Percentiles rank a stretch among this genome's conserved stretches.
These are phyloP conservation scores for Podarcis raffonei DNA, from an alignment of 2,113 vertebrate species.

Conservation along the genomic window DNA sequence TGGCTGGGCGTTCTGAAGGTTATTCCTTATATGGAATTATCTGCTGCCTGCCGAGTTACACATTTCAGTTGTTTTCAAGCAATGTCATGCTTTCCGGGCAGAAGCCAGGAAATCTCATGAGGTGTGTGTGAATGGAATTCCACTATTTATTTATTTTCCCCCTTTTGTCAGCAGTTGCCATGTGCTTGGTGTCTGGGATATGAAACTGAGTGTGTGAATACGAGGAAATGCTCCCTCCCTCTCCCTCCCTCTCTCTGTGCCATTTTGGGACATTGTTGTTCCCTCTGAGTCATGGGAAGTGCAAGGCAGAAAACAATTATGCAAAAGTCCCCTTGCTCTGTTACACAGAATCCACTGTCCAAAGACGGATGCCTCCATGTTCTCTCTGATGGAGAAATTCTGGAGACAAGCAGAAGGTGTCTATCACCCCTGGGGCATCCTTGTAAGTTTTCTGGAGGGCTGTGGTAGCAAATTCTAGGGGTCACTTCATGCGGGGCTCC, in stretches of 20 bases:
- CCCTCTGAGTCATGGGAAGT: background rate
- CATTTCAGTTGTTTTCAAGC: constrained; percentile 57
- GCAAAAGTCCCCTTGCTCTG: background rate
- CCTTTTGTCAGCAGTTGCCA: constrained; percentile 16
- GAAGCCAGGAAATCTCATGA: constrained; percentile 41
- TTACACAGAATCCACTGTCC: too few species aligned
- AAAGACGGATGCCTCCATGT: too few species aligned
- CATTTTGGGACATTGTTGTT: background rate
- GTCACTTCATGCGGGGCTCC: too few species aligned
- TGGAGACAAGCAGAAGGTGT: too few species aligned
- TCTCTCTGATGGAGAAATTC: too few species aligned
- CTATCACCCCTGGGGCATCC: too few species aligned
- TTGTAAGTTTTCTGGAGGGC: too few species aligned
- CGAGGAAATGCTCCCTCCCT: too few species aligned
- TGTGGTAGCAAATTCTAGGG: too few species aligned
- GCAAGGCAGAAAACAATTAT: too few species aligned
- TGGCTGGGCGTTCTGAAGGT: constrained; percentile 60
- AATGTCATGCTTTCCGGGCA: constrained; percentile 47
- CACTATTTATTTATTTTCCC: constrained; percentile 17
- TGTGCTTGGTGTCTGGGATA: constrained; percentile 46
- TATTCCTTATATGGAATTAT: constrained; percentile 71
- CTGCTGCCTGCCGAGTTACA: constrained; percentile 46
- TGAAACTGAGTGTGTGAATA: constrained; percentile 20
- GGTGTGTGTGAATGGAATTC: constrained; percentile 37
- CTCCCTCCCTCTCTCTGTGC: background rate